Evolutionary conservation across 2,113 vertebrate genomes (phyloP), one percentile per base, ranked within the genome.

Genomic region (Trogon melanurus): DNA sequence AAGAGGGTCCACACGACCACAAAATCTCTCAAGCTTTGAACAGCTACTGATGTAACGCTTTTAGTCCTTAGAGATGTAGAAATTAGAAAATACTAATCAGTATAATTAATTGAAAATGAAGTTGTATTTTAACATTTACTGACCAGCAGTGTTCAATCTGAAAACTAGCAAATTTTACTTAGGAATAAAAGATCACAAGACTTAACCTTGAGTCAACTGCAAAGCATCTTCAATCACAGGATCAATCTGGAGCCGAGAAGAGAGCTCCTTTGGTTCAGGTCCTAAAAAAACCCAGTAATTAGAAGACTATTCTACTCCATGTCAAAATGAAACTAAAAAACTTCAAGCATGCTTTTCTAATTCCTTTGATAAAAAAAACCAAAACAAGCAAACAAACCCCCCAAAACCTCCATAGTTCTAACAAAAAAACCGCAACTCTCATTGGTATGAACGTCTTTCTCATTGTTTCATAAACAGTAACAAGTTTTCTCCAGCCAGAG

Each of bases 221-320:
- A 97, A 96, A 19, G 83, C 92, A 47, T 97, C 98, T 64, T 98
- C 98, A 64, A 97, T 67, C 36, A 73, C 69, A 26, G 98, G 80
- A 56, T 98, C 98, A 61, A 98, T 69, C 89, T 99, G 99, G 27
- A 99, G 98, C 41, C 99, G 98, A 56, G 99, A 98, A 11, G 98
- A 97, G 67, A 99, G 97, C 13, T 97, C 97, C 76, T 94, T 98
- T 78, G 98, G 97, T 30, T 96, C 97, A 86, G 92, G 56, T 96
- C 95, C 98, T 98, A 93, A 71, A 97, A 93, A 85, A 54, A 66
- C 9, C 0, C 18, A 89, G 32, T 72, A 89, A 88, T 86, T 74
- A 86, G 25, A 94, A 93, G 19, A 18, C 36, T 64, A 91, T 60
- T 91, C 95, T 86, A 97, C 70, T 92, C 34, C 78, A 53, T 9